A percentile compares a stretch with the other conserved stretches of the same genome.
These are phyloP conservation scores for Platichthys flesus DNA, from an alignment of 2,113 vertebrate genomes.

Conservation along the genomic window DNA sequence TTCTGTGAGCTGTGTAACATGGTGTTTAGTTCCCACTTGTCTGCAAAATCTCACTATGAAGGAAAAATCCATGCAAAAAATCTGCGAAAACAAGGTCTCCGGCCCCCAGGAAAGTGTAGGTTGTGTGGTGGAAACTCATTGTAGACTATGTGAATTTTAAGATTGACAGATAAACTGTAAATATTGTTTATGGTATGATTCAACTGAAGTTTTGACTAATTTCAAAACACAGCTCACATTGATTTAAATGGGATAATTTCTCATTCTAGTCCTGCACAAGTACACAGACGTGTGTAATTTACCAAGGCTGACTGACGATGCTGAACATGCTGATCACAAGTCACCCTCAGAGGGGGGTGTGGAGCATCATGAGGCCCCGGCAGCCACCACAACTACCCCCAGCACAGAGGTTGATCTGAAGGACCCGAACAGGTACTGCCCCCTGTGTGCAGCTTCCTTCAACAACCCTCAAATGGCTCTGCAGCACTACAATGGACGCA, in stretches of 20 bases:
- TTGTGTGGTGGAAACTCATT: neutral
- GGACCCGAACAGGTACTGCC: conserved; percentile 84
- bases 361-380: conserved; percentile 16
- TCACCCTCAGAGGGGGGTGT: neutral
- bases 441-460: conserved; percentile 84
- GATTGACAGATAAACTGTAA: neutral
- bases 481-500: conserved; percentile 87
- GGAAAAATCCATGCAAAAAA: conserved; percentile 87
- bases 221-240: neutral
- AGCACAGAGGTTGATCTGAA: conserved; percentile 72
- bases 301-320: conserved; percentile 7
- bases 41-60: conserved; percentile 83
- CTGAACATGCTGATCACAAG: conserved; percentile 17
- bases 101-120: conserved; percentile 51
- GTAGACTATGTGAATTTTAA: neutral
- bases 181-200: neutral
- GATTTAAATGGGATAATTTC: neutral
- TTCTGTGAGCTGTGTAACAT: conserved; percentile 87
- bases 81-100: conserved; percentile 70
- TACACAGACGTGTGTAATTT: conserved; percentile 6
- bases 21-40: conserved; percentile 83
- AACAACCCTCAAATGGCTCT: conserved; percentile 83
- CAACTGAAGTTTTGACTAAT: neutral
- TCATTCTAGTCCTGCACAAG: conserved; percentile 18
- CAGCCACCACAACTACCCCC: neutral